Conservation (phyloP, 2,888 invertebrate species). For the Scotopteryx bipunctaria region DNA sequence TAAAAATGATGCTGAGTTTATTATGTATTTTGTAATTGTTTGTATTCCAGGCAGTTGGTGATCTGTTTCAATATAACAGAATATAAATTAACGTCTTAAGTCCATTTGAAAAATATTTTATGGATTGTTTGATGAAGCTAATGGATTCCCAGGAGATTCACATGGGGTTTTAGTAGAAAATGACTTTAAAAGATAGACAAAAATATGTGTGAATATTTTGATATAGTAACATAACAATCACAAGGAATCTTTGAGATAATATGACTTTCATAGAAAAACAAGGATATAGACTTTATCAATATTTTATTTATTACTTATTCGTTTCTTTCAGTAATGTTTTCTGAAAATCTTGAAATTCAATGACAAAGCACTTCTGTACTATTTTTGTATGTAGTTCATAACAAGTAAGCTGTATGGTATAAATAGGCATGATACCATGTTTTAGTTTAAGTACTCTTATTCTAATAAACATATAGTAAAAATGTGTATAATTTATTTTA, state of each 20-base stretch:
- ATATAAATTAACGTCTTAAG: slow-evolving; percentile 59
- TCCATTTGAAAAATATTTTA: slow-evolving; percentile 62
- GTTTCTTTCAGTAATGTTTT: slow-evolving; percentile 8
- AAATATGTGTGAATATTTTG: slow-evolving; percentile 20
- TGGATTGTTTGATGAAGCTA: slow-evolving; percentile 62
- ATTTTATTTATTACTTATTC: slow-evolving; percentile 14
- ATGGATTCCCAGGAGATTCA: slow-evolving; percentile 39
- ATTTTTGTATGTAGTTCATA: slow-evolving; percentile 7
- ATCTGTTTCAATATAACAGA: slow-evolving; percentile 74
- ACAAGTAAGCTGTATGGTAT: slow-evolving; percentile 17
- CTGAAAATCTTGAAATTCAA: slow-evolving; percentile 8
- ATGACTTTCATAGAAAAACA: slow-evolving; percentile 3
- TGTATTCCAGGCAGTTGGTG: slow-evolving; percentile 82
- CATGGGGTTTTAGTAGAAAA: slow-evolving; percentile 19
- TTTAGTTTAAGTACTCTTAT: slow-evolving; percentile 65
- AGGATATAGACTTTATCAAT: slow-evolving; percentile 1
- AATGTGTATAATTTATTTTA: slow-evolving; percentile 66
- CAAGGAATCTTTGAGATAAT: slow-evolving; percentile 8
- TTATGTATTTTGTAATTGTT: slow-evolving; percentile 62
- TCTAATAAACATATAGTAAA: slow-evolving; percentile 66
- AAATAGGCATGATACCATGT: slow-evolving; percentile 54
- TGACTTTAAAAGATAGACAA: slow-evolving; percentile 12
- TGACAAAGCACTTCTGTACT: slow-evolving; percentile 22
- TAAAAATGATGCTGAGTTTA: slow-evolving; percentile 13
- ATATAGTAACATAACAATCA: slow-evolving; percentile 7